These are phyloP conservation scores for Paelopatides confundens DNA, from an alignment of 53 echinoderm and acorn worm species.

Conservation along the genomic window DNA sequence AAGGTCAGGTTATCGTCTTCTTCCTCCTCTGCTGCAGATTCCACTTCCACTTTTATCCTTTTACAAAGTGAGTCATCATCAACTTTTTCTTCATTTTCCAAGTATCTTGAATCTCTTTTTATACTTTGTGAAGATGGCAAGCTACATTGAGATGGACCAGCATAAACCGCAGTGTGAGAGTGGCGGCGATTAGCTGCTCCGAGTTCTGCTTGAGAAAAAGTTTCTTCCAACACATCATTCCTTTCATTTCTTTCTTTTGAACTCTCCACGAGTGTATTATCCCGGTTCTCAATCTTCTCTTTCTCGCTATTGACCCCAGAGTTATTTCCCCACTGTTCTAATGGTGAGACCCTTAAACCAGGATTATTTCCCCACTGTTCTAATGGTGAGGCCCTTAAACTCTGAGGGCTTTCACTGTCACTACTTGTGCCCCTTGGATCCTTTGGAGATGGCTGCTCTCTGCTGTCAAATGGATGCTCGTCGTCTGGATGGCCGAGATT, in stretches of 20 bases:
- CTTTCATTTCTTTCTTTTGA: not conserved
- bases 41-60: constrained; percentile 15
- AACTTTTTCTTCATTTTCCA: not conserved
- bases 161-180: not conserved
- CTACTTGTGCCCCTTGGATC: constrained; percentile 43
- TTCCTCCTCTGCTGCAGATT: not conserved
- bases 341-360: not conserved
- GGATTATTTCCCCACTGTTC: not conserved
- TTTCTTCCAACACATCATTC: not conserved
- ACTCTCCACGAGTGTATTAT: not conserved
- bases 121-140: not conserved
- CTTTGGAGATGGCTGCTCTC: not conserved
- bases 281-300: not conserved
- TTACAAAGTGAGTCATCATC: not conserved
- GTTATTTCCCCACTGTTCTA: not conserved
- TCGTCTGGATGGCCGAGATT: not conserved
- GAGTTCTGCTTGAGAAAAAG: not conserved
- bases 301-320: not conserved
- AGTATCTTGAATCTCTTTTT: not conserved
- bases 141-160: constrained; percentile 14
- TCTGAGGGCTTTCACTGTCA: constrained; percentile 33
- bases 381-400: not conserved
- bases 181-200: not conserved
- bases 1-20: constrained; percentile 9
- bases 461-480: not conserved